A percentile compares a stretch with the other conserved stretches of the same genome.
Evolutionary conservation across 2,797 vertebrate species (phyloP).

Genomic region (Xenopus petersii): DNA sequence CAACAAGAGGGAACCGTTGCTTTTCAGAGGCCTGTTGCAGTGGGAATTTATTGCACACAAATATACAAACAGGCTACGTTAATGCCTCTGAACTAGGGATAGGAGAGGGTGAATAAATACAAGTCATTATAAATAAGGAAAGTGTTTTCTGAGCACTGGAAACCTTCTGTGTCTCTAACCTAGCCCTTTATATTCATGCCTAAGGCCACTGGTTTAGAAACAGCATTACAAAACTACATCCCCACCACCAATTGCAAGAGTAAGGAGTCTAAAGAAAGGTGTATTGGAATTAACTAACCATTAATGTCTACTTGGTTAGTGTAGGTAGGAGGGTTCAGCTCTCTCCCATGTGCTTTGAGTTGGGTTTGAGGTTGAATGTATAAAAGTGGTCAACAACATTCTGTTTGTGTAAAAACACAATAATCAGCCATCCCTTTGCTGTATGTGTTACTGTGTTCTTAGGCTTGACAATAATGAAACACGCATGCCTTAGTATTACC

Average conservation of each 20-base stretch:
- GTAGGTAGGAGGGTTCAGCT: background rate
- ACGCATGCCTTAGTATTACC: no score
- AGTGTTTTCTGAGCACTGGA: slow-evolving; percentile 10
- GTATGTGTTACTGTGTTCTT: no score
- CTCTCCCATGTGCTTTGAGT: background rate
- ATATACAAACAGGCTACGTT: slow-evolving; percentile 7
- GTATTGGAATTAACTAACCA: background rate
- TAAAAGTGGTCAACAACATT: no score
- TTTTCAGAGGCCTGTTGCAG: background rate
- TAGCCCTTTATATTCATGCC: slow-evolving; percentile 14
- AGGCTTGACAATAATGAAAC: no score
- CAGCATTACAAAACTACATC: background rate
- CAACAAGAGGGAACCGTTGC: background rate
- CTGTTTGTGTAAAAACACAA: no score
- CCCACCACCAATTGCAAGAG: background rate
- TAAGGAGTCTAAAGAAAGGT: background rate
- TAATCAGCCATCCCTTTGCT: no score
- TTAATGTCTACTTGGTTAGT: background rate
- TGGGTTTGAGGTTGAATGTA: no score
- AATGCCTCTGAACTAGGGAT: background rate
- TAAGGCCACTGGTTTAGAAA: slow-evolving; percentile 15
- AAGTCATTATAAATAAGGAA: slow-evolving; percentile 28
- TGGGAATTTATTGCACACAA: slow-evolving; percentile 1
- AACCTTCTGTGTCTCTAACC: background rate
- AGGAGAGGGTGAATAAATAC: slow-evolving; percentile 35